Evolutionary conservation across 2,888 invertebrate genomes (phyloP), one percentile per base, ranked within the genome.

Genomic region (Junonia oenone): DNA sequence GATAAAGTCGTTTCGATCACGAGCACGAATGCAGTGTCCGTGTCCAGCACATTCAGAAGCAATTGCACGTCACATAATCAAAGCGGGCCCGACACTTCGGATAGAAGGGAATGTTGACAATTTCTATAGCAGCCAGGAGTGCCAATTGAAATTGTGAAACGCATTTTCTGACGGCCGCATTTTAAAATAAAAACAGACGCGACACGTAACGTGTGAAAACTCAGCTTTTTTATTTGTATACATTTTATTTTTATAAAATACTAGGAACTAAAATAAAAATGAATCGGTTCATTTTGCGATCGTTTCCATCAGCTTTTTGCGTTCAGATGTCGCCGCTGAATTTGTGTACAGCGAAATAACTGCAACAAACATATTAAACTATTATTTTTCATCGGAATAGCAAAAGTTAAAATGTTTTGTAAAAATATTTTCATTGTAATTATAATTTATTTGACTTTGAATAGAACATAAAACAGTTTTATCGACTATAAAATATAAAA

Each of bases 31-130:
- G 33, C 31, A 47, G 35, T 53, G 37, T 38, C 51, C 26, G 48
- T 51, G 49, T 54, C 54, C 56, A 46, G 43, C 22, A 43, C 14
- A 48, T 33, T 59, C 51, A 59, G 37, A 56, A 55, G 54, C 56
- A 61, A 55, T 55, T 55, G 45, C 51, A 55, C 59, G 54, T 61
- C 61, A 56, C 54, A 59, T 56, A 59, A 61, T 61, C 55, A 61
- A 59, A 59, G 61, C 61, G 52, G 56, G 31, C 46, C 54, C 55
- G 59, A 59, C 61, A 59, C 55, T 55, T 37, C 52, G 59, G 59
- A 61, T 61, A 52, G 59, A 61, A 31, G 54, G 49, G 56, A 43
- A 26, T 43, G 26, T 9, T 43, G 43, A 61, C 54, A 61, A 56
- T 59, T 58, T 58, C 56, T 59, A 55, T 46, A 51, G 51, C 56